Evolutionary conservation across 1,140 invertebrate genomes (phyloP).

Genomic region (Phortica variegata): DNA sequence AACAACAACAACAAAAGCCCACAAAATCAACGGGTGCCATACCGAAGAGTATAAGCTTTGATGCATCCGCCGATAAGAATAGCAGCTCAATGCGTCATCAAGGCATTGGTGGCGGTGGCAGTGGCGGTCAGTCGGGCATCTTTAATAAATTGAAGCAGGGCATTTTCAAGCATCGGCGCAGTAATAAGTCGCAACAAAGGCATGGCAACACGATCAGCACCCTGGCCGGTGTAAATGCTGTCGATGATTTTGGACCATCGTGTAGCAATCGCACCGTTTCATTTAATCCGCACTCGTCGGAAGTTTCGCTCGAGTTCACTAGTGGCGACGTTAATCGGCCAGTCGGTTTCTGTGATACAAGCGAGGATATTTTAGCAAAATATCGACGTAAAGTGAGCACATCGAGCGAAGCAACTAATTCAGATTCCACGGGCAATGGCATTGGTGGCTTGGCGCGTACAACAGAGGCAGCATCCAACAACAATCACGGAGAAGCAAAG

Average conservation of each 20-base stretch:
- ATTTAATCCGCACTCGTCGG: conserved; percentile 38
- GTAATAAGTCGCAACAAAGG: conserved; percentile 57
- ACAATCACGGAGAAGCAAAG: conserved; percentile 23
- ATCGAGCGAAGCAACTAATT: conserved; percentile 61
- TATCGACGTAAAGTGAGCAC: conserved; percentile 81
- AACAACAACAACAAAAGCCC: conserved; percentile 56
- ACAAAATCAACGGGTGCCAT: conserved; percentile 76
- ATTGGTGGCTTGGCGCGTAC: no score
- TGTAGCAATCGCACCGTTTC: conserved; percentile 31
- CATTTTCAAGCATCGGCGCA: conserved; percentile 65
- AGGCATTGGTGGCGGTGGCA: background rate
- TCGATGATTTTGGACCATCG: conserved; percentile 2
- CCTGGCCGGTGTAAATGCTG: background rate
- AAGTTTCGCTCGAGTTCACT: conserved; percentile 19
- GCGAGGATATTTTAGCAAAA: conserved; percentile 93
- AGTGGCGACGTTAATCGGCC: conserved; percentile 3
- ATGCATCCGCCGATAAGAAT: conserved; percentile 80
- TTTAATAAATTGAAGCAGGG: conserved; percentile 68
- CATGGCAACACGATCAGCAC: conserved; percentile 33
- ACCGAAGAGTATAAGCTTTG: conserved; percentile 89
- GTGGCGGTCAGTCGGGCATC: conserved; percentile 60
- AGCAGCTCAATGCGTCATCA: conserved; percentile 16
- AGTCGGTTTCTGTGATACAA: conserved; percentile 46
- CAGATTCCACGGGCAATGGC: conserved; percentile 51
- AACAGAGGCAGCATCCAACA: no score